Evolutionary conservation across 2,888 invertebrate genomes (phyloP), one percentile per base, ranked within the genome.

Genomic region (Temnothorax unifasciatus): DNA sequence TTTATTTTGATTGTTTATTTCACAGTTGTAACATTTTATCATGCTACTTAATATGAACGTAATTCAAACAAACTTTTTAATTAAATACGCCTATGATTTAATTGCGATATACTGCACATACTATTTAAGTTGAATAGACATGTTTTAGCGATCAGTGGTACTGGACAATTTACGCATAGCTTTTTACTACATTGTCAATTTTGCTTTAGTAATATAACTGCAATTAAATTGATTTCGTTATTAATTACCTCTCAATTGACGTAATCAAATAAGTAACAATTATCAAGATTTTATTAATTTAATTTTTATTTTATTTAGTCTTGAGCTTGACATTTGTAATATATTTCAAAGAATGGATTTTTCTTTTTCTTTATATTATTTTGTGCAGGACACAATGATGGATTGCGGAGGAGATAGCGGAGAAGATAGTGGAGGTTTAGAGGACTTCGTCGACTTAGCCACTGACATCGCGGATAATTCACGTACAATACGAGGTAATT

Each of bases 371-470:
- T 52, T 59, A 25, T 66, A 66, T 82, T 82, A 63, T 88, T 61
- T 82, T 76, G 92, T 91, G 29, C 89, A 94, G 94, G 93, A 93
- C 83, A 93, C 92, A 54, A 92, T 93, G 92, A 94, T 94, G 94
- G 94, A 94, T 81, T 94, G 93, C 86, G 91, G 91, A 21, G 92
- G 89, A 3, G 93, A 68, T 47, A 50, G 66, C 18, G 66, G 44
- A 47, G 66, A 50, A 68, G 73, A 93, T 85, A 91, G 88, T 6
- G 90, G 91, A 59, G 91, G 91, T 21, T 87, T 92, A 54, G 92
- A 92, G 59, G 93, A 93, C 73, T 91, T 93, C 73, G 90, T 92
- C 41, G 90, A 93, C 74, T 82, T 91, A 69, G 90, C 92, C 34
- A 89, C 91, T 63, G 91, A 92, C 59, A 89, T 92, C 61, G 89